Percentiles rank a stretch among this genome's conserved stretches.
Conservation (phyloP, 2,113 vertebrate genomes). For the Fregetta grallaria region DNA sequence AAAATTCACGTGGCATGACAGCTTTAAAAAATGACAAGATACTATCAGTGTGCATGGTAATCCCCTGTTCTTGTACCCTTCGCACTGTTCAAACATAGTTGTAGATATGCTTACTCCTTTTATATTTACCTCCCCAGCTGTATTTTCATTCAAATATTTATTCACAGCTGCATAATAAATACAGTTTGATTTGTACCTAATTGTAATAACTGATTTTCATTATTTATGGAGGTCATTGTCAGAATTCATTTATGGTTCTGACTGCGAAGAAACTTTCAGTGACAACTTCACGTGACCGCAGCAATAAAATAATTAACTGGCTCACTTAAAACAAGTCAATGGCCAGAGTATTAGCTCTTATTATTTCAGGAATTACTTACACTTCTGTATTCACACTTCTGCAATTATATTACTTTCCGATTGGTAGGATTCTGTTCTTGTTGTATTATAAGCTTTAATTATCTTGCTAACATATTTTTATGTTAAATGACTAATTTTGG, state of each 20-base stretch:
- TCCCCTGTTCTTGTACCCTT: not conserved
- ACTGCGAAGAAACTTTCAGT: conserved; percentile 31
- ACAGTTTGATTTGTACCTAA: conserved; percentile 70
- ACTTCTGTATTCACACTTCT: not conserved
- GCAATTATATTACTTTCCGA: not conserved
- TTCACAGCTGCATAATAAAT: conserved; percentile 49
- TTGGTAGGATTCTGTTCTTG: not conserved
- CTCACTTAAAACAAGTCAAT: conserved; percentile 17
- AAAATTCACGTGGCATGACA: not conserved
- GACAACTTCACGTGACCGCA: conserved; percentile 33
- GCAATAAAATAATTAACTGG: conserved; percentile 63
- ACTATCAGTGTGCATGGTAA: not conserved
- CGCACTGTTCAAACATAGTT: not conserved
- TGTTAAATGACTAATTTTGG: not conserved
- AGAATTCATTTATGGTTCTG: conserved; percentile 66
- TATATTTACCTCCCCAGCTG: not conserved
- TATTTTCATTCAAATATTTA: conserved; percentile 40
- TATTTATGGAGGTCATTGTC: conserved; percentile 67
- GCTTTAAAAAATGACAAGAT: not conserved
- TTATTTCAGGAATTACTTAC: conserved; percentile 33
- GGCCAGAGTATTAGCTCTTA: not conserved
- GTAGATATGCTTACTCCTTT: not conserved
- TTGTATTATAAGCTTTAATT: not conserved
- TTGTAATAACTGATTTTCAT: conserved; percentile 65
- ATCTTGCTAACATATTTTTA: not conserved